Conservation (phyloP, 2,113 vertebrate genomes). For the Thamnophis sirtalis region DNA sequence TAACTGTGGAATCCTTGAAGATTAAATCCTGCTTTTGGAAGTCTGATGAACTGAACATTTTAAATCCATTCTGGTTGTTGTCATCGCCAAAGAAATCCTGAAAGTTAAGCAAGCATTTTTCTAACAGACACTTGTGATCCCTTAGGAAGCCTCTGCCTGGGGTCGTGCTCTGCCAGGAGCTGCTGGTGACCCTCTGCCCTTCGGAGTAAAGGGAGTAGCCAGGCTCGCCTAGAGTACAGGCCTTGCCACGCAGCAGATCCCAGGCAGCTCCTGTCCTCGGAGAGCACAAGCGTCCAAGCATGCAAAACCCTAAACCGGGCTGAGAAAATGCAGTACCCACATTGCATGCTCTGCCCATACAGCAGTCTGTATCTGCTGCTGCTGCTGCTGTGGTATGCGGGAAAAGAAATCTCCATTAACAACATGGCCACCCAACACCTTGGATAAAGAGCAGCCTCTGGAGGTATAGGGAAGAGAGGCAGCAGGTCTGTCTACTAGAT, state of each 20-base stretch:
- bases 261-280: background rate
- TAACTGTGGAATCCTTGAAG: constrained; percentile 87
- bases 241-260: background rate
- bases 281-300: background rate
- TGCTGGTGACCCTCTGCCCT: background rate
- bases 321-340: background rate
- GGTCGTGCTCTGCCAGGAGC: background rate
- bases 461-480: background rate
- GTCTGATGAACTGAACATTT: constrained; percentile 86
- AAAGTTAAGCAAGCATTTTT: constrained; percentile 32
- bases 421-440: background rate
- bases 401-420: background rate
- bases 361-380: background rate
- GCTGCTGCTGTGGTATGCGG: background rate
- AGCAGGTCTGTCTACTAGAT: background rate
- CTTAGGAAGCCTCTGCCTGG: background rate
- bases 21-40: constrained; percentile 83
- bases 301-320: background rate
- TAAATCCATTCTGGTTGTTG: constrained; percentile 70
- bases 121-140: background rate
- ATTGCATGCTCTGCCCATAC: background rate
- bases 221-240: background rate
- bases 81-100: constrained; percentile 79
- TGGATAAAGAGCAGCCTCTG: background rate
- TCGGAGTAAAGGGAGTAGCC: background rate